Percentiles rank a stretch among this genome's conserved stretches.
Conservation (phyloP, 35 echinoderm and acorn worm genomes). For the Amphiura filiformis region DNA sequence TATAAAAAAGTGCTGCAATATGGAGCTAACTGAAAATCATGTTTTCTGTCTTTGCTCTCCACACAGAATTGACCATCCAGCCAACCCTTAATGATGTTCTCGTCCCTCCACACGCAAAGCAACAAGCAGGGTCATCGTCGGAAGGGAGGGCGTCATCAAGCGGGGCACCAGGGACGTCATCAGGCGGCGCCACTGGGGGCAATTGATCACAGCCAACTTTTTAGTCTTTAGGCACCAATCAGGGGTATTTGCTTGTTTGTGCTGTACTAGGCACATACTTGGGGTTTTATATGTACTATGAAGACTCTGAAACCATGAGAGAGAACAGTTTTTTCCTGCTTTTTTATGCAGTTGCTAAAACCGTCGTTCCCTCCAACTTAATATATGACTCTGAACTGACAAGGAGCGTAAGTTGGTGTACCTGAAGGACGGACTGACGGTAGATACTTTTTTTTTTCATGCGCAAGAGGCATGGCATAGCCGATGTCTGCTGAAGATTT, state of each 20-base stretch:
- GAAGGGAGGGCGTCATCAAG: constrained; percentile 32
- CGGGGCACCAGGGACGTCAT: constrained; percentile 4
- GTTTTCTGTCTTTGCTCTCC: background rate
- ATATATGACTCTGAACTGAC: no score
- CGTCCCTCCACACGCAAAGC: constrained; percentile 61
- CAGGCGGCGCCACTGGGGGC: constrained; percentile 14
- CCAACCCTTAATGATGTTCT: constrained; percentile 60
- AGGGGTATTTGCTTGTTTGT: background rate
- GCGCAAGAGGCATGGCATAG: no score
- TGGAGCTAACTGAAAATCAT: no score
- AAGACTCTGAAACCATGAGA: background rate
- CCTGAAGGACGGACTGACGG: no score
- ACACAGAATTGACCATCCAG: constrained; percentile 75
- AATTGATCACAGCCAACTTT: background rate
- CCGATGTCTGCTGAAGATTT: no score
- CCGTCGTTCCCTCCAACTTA: no score
- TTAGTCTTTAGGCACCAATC: background rate
- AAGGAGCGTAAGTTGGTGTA: no score
- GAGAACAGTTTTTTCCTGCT: no score
- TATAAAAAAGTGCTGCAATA: no score
- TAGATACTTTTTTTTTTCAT: no score
- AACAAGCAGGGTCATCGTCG: constrained; percentile 48
- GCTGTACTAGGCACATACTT: background rate
- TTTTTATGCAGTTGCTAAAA: no score
- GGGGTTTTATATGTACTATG: background rate